Evolutionary conservation across 2,888 invertebrate species (phyloP).

Genomic region (Dasysyrphus tricinctus): DNA sequence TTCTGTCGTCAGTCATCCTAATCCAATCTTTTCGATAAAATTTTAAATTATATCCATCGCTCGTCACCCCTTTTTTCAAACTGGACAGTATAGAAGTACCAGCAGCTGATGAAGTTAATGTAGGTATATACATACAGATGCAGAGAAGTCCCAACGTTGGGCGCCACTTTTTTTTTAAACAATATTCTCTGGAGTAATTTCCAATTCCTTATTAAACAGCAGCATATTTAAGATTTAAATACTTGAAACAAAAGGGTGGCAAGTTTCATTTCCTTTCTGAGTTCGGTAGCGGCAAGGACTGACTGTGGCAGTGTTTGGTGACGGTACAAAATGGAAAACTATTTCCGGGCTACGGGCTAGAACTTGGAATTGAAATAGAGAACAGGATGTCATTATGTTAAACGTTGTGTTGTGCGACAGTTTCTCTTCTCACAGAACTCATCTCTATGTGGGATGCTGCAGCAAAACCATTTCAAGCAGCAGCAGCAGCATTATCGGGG

Average conservation of each 20-base stretch:
- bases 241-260: slow-evolving; percentile 70
- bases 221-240: slow-evolving; percentile 72
- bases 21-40: slow-evolving; percentile 74
- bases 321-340: slow-evolving; percentile 68
- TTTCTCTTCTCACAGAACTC: slow-evolving; percentile 49
- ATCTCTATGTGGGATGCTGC: slow-evolving; percentile 9
- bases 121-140: background rate
- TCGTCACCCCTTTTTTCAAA: slow-evolving; percentile 62
- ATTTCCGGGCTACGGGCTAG: slow-evolving; percentile 66
- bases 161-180: slow-evolving; percentile 55
- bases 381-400: slow-evolving; percentile 76
- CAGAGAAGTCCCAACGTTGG: slow-evolving; percentile 34
- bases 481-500: slow-evolving; percentile 25
- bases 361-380: slow-evolving; percentile 73
- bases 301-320: slow-evolving; percentile 54
- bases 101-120: slow-evolving; percentile 37
- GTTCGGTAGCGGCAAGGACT: slow-evolving; percentile 20
- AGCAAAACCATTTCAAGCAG: slow-evolving; percentile 29
- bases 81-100: slow-evolving; percentile 42
- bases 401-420: slow-evolving; percentile 73
- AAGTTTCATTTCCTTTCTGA: slow-evolving; percentile 68
- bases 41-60: slow-evolving; percentile 74
- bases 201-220: slow-evolving; percentile 68
- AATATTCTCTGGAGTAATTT: slow-evolving; percentile 59
- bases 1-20: slow-evolving; percentile 70